These are phyloP conservation scores for Charanyca ferruginea DNA, from an alignment of 2,888 invertebrate species.

Conservation along the genomic window DNA sequence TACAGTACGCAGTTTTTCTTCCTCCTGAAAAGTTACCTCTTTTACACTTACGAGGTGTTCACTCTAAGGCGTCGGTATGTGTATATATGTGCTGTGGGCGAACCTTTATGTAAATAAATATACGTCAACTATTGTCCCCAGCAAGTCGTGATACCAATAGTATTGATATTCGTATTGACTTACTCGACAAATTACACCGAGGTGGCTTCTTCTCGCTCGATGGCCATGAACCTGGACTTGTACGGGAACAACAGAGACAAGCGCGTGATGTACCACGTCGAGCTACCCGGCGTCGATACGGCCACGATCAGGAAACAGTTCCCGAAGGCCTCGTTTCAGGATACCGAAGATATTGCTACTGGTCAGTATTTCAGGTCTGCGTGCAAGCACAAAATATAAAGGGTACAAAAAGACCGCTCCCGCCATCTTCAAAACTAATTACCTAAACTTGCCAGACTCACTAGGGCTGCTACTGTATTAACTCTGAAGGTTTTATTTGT, in stretches of 20 bases:
- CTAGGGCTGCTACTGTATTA: too few species aligned
- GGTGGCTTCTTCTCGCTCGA: fast-evolving
- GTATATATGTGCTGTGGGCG: too few species aligned
- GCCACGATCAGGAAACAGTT: not conserved
- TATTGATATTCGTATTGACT: constrained; percentile 64
- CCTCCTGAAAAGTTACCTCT: too few species aligned
- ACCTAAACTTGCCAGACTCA: too few species aligned
- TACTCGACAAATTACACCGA: constrained; percentile 54
- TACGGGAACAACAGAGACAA: constrained; percentile 63
- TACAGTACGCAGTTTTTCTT: too few species aligned
- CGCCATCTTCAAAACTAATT: too few species aligned
- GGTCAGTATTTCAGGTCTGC: constrained; percentile 28
- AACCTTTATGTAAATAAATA: too few species aligned
- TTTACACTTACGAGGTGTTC: too few species aligned
- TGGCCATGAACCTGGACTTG: constrained; percentile 68
- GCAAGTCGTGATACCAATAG: constrained; percentile 78
- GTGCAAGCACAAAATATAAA: too few species aligned
- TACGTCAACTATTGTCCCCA: constrained; percentile 56
- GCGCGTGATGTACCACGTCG: constrained; percentile 66
- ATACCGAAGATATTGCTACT: constrained; percentile 18
- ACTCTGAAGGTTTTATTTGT: too few species aligned
- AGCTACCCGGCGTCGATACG: not conserved
- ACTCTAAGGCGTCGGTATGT: too few species aligned
- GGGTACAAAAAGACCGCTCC: too few species aligned
- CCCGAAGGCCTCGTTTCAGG: constrained; percentile 30